Evolutionary conservation across 2,888 invertebrate species (phyloP), one percentile per base, ranked within the genome.

Genomic region (Lepidonotus clava): DNA sequence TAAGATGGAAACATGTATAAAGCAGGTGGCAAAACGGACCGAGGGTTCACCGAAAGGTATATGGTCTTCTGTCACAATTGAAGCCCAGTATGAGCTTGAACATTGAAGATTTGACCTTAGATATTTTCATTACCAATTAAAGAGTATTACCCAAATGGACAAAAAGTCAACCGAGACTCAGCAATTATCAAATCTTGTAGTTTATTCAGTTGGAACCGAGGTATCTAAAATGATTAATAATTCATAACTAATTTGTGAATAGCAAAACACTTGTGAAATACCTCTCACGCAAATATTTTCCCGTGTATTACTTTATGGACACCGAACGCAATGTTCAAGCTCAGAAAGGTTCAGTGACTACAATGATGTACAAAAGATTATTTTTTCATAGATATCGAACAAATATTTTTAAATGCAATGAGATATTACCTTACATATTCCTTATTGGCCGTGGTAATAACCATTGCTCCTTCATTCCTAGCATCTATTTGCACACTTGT

Each of bases 321-420:
- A n/a, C n/a, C n/a, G n/a, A n/a, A n/a, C n/a, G 24, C 28, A 36
- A 71, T 71, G 36, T 38, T 38, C 18, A 71, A 71, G 11, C 71
- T 71, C 71, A 71, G n/a, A 71, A 71, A 71, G 71, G 71, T 34
- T 38, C 71, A n/a, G 1, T 71, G 71, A 71, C 71, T 71, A 36
- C 71, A 34, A 71, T 71, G 71, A 38, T 71, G 71, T 71, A 71
- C 71, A 71, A 71, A 71, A 71, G 71, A 71, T 71, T 71, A 71
- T 71, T 71, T 71, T 71, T 71, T 71, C 71, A 71, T 71, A 71
- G 71, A 71, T 36, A 71, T 71, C 32, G 66, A 66, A 66, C 66
- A 71, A 24, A 34, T 71, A 71, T 71, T 71, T 71, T 71, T 71
- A 71, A 66, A 34, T 11, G n/a, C 71, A 71, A 38, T 71, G 71